Conservation (phyloP, 2,113 vertebrate genomes). For the Poicephalus meyeri region DNA sequence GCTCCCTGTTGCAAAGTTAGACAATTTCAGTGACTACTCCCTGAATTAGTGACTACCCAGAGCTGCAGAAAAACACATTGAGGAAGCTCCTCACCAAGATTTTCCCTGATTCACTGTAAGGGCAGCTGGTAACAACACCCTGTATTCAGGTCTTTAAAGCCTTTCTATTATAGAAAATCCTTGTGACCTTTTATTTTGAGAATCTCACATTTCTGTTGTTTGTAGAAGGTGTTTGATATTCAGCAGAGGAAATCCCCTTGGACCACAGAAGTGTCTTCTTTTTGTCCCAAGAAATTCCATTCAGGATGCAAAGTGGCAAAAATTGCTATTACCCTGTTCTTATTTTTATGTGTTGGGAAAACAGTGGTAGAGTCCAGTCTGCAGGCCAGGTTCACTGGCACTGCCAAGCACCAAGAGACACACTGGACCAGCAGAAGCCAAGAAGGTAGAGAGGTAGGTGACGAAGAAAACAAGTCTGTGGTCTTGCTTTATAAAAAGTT, state of each 20-base stretch:
- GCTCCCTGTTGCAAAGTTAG: neutral
- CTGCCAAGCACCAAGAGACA: neutral
- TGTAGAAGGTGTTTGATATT: constrained; percentile 53
- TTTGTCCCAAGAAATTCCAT: constrained; percentile 45
- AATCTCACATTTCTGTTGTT: constrained; percentile 55
- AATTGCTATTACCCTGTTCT: neutral
- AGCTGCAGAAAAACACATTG: neutral
- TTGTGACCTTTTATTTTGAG: constrained; percentile 62
- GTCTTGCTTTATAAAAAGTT: neutral
- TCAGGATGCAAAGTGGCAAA: constrained; percentile 45
- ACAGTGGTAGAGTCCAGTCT: neutral
- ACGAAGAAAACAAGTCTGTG: neutral
- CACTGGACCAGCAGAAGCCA: neutral
- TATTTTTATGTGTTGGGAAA: constrained; percentile 10
- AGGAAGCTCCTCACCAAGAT: neutral
- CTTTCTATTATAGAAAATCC: constrained; percentile 62
- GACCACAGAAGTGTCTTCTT: constrained; percentile 5
- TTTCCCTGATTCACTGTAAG: neutral
- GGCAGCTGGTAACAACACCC: constrained; percentile 36
- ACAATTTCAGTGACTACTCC: neutral
- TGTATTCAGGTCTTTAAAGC: constrained; percentile 16
- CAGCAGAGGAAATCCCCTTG: neutral
- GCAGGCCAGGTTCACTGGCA: neutral
- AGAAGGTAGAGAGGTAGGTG: neutral
- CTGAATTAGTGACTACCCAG: neutral